These are phyloP conservation scores for Melanaphis sacchari DNA, from an alignment of 1,140 invertebrate species.

Conservation along the genomic window DNA sequence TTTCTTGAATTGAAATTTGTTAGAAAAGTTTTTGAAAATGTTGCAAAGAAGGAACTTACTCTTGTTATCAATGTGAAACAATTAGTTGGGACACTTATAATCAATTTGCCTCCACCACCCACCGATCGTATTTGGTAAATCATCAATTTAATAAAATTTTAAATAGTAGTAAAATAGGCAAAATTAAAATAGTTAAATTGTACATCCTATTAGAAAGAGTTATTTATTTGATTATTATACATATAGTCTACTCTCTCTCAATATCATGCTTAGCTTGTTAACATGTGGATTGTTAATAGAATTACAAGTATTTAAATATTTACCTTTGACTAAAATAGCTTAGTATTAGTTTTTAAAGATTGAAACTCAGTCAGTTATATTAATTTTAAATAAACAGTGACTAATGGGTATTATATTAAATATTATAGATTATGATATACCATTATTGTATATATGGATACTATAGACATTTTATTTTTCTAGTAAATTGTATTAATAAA, in stretches of 20 bases:
- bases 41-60: conserved; percentile 91
- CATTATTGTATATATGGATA: too few relatives aligned
- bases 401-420: too few relatives aligned
- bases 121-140: conserved; percentile 89
- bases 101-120: conserved; percentile 95
- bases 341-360: too few relatives aligned
- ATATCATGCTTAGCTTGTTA: not conserved
- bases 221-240: not conserved
- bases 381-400: too few relatives aligned
- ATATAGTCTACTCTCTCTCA: not conserved
- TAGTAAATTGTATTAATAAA: too few relatives aligned
- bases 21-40: conserved; percentile 81
- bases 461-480: too few relatives aligned
- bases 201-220: not conserved
- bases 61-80: conserved; percentile 87
- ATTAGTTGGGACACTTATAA: conserved; percentile 80
- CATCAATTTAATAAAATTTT: not conserved
- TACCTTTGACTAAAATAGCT: too few relatives aligned
- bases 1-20: conserved; percentile 78
- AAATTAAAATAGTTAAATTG: not conserved
- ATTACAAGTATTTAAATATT: not conserved
- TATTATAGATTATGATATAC: too few relatives aligned
- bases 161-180: not conserved
- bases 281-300: not conserved
- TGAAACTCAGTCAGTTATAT: too few relatives aligned